Percentiles rank a stretch among this genome's conserved stretches.
These are phyloP conservation scores for Magallana nippona DNA, from an alignment of 2,888 invertebrate genomes.

Conservation along the genomic window DNA sequence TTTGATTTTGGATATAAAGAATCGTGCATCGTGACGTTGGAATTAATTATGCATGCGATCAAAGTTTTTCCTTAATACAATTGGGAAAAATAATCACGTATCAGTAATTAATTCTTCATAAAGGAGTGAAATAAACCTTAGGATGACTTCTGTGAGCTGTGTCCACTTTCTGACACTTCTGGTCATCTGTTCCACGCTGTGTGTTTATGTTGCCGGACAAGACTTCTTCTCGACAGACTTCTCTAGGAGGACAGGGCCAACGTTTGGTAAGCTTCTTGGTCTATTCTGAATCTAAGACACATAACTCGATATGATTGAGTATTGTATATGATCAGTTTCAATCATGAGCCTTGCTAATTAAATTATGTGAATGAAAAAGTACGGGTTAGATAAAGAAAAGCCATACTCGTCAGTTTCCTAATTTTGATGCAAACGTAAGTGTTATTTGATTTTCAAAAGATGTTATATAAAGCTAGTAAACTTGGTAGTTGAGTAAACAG, in stretches of 20 bases:
- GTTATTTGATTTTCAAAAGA: no score
- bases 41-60: slow-evolving; percentile 20
- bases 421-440: no score
- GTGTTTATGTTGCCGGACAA: background rate
- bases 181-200: background rate
- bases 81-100: slow-evolving; percentile 7
- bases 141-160: background rate
- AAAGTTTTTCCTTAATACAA: slow-evolving; percentile 1
- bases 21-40: background rate
- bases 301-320: no score
- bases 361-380: no score
- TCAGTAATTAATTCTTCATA: slow-evolving; percentile 1
- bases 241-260: background rate
- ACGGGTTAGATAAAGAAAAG: no score
- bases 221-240: background rate
- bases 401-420: no score
- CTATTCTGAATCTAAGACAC: no score
- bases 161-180: background rate
- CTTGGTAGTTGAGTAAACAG: no score
- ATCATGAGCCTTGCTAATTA: no score
- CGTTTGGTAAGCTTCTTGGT: background rate
- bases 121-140: slow-evolving; percentile 2
- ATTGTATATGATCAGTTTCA: no score
- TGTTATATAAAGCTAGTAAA: no score
- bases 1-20: background rate